Evolutionary conservation across 1,140 invertebrate species (phyloP), one percentile per base, ranked within the genome.

Genomic region (Pachyrhynchus sulphureomaculatus): DNA sequence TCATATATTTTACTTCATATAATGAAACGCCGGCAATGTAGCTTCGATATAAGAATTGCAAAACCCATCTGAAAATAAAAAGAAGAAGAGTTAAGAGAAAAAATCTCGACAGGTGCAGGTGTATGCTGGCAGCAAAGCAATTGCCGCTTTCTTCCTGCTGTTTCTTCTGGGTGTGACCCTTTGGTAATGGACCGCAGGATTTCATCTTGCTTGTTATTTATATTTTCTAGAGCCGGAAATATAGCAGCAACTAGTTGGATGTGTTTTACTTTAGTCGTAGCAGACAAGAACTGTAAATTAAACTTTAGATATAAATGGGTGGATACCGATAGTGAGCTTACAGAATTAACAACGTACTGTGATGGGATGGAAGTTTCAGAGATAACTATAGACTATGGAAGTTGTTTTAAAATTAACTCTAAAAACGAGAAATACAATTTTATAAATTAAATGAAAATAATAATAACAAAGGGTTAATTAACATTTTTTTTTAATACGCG

Each of bases 201-300:
- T 62, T 62, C 60, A 62, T 62, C 60, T 62, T 52, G 41, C 24
- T 39, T 45, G 52, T 62, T 62, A 55, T 62, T 62, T 62, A 56
- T 62, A 55, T 37, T 42, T 53, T 26, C 32, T 61, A 41, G 34
- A 61, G 58, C 58, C 48, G 58, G 58, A 53, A 61, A 47, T 57
- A 48, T 57, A 44, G 20, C 55, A 33, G 21, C 21, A 42, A 54
- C 51, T 54, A 23, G 18, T 20, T 54, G 21, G n/a, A 42, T 54
- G 41, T 44, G 41, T 56, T 56, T 56, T 45, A 56, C 41, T 56
- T 45, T 56, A n/a, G 26, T 6, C 23, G 26, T 18, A 21, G 26
- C 21, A 33, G 13, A 34, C 8, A n/a, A 17, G 29, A 33, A 33
- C 34, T 23, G 13, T 45, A 32, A 33, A 32, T 56, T 56, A 54